Percentiles rank a stretch among this genome's conserved stretches.
Conservation (phyloP, 2,888 invertebrate genomes). For the Diaphora mendica region DNA sequence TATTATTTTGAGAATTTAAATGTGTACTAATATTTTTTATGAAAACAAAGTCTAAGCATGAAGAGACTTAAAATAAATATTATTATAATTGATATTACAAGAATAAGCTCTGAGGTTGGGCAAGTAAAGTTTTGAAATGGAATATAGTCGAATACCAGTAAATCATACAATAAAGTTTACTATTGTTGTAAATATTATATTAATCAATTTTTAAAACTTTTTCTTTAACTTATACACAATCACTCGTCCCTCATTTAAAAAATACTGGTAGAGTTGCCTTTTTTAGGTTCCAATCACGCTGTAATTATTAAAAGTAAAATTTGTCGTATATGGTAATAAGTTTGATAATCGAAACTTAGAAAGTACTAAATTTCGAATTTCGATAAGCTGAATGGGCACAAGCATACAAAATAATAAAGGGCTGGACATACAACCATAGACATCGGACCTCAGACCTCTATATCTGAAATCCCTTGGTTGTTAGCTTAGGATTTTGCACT, state of each 20-base stretch:
- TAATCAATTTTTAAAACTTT: background rate
- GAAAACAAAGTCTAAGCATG: too few relatives aligned
- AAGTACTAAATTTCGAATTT: conserved; percentile 23
- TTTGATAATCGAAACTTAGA: conserved; percentile 11
- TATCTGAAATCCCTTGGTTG: conserved; percentile 37
- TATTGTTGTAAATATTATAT: background rate
- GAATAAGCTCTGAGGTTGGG: background rate
- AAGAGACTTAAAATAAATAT: background rate
- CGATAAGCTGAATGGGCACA: conserved; percentile 35
- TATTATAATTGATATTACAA: background rate
- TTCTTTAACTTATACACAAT: background rate
- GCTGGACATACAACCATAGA: conserved; percentile 15
- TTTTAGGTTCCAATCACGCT: too few relatives aligned
- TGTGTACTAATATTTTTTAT: too few relatives aligned
- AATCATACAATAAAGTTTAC: too few relatives aligned
- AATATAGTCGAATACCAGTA: background rate
- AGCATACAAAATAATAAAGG: conserved; percentile 32
- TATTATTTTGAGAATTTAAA: background rate
- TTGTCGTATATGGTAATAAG: too few relatives aligned
- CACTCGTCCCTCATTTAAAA: background rate
- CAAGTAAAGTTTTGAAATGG: background rate
- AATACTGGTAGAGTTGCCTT: background rate
- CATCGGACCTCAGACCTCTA: conserved; percentile 24
- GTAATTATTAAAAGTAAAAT: too few relatives aligned
- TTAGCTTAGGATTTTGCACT: conserved; percentile 59